phyloP scores from a whole-genome alignment of 2,113 vertebrate genomes.

The Nothocercus nigrocapillus region DNA sequence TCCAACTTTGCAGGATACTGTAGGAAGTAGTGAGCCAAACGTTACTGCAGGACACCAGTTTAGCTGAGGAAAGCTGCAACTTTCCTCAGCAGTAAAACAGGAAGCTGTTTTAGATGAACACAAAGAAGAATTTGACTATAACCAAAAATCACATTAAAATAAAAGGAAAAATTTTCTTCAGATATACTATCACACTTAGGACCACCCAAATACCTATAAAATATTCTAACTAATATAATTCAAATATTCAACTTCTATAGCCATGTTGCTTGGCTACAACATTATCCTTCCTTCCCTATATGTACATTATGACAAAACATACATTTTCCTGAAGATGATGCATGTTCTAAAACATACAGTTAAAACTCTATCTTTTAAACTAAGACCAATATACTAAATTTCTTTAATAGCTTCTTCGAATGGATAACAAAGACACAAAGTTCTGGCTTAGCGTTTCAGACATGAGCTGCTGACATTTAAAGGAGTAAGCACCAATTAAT shows the following conservation, averaged over 20 bases:
- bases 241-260: neutral
- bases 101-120: neutral
- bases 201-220: neutral
- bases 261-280: neutral
- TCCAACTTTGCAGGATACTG: neutral
- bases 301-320: neutral
- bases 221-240: neutral
- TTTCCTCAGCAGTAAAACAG: neutral
- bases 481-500: constrained; percentile 38
- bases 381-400: neutral
- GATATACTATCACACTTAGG: neutral
- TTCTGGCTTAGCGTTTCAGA: constrained; percentile 50
- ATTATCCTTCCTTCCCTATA: neutral
- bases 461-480: constrained; percentile 45
- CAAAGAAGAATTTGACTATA: neutral
- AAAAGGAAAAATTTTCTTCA: neutral
- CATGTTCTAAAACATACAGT: neutral
- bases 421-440: neutral
- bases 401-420: neutral
- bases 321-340: neutral
- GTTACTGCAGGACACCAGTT: neutral
- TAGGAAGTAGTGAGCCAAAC: neutral
- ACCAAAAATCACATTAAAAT: neutral
- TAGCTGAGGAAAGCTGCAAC: neutral
- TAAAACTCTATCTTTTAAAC: neutral